Evolutionary conservation across 2,888 invertebrate genomes (phyloP), one percentile per base, ranked within the genome.

Genomic region (Eubasilissa splendida): DNA sequence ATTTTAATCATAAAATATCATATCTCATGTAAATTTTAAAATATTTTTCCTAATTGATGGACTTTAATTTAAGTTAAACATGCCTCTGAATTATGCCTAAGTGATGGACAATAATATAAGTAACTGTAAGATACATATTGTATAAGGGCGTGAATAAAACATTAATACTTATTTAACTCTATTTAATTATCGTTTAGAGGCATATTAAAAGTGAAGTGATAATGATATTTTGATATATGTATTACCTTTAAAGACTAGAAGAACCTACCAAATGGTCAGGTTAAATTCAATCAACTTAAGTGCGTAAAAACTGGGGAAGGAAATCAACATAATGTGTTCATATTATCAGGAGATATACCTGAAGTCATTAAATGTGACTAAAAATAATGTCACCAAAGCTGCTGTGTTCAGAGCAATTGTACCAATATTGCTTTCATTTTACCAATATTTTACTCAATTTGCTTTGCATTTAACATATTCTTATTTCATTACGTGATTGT

Each of bases 321-420:
- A 68, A 68, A 71, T 71, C 71, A 54, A 71, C 54, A 71, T 53
- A 71, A 53, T 71, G 71, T 71, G 71, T 71, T 71, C 71, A 71
- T 63, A 56, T 33, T 22, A 71, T 71, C 31, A 33, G 71, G 71
- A 22, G 22, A 14, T 54, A 31, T 14, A 53, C 54, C 70, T 22
- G 70, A 70, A 70, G 71, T 71, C 71, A 71, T 54, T 71, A 53
- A 58, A 11, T 58, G 58, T 54, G 54, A 71, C 71, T 65, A 50
- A 79, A 56, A 52, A 9, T 59, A 70, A 65, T 54, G 58, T 79
- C 73, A 73, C 74, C 79, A 79, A 79, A 79, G 79, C 71, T 65
- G 60, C 54, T 79, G 79, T 79, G 79, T 79, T 79, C 79, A 79
- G 60, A 77, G 76, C 68, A 76, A 59, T 74, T 12, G 58, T 59